phyloP scores from a whole-genome alignment of 2,888 invertebrate genomes.

The Athalia cordata region DNA sequence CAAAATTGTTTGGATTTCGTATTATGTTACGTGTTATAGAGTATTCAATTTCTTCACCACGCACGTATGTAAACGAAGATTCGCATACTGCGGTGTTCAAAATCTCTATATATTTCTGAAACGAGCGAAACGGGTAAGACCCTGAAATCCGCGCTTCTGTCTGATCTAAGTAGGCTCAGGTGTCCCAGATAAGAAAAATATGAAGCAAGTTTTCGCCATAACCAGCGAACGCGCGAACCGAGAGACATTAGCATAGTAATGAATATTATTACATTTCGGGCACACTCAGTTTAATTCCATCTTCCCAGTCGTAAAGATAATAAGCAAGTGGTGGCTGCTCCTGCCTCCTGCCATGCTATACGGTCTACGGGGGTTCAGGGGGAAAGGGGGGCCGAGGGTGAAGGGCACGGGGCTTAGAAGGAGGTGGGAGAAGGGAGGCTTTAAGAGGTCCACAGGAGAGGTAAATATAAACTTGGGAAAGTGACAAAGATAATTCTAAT shows the following conservation, averaged over 20 bases:
- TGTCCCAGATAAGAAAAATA: constrained; percentile 71
- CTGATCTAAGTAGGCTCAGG: constrained; percentile 59
- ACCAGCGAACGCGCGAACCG: constrained; percentile 58
- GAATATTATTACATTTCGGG: constrained; percentile 74
- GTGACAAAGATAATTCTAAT: constrained; percentile 74
- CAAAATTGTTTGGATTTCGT: not conserved
- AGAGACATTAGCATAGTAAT: constrained; percentile 73
- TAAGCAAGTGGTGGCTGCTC: constrained; percentile 68
- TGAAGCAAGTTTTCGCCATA: constrained; percentile 70
- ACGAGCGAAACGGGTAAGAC: constrained; percentile 26
- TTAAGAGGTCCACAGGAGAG: constrained; percentile 71
- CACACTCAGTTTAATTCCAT: constrained; percentile 73
- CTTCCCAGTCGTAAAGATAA: constrained; percentile 73
- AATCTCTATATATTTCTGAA: not conserved
- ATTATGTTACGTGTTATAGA: too few relatives aligned
- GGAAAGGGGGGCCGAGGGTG: constrained; percentile 51
- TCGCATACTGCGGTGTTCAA: too few relatives aligned
- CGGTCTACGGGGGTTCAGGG: constrained; percentile 31
- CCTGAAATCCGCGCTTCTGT: constrained; percentile 36
- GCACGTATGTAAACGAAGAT: too few relatives aligned
- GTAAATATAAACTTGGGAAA: constrained; percentile 73
- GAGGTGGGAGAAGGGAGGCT: constrained; percentile 59
- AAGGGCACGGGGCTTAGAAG: constrained; percentile 52
- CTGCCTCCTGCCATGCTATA: constrained; percentile 44
- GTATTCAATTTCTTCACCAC: too few relatives aligned